Evolutionary conservation across 1,140 invertebrate genomes (phyloP).

Genomic region (Nymphalis io): DNA sequence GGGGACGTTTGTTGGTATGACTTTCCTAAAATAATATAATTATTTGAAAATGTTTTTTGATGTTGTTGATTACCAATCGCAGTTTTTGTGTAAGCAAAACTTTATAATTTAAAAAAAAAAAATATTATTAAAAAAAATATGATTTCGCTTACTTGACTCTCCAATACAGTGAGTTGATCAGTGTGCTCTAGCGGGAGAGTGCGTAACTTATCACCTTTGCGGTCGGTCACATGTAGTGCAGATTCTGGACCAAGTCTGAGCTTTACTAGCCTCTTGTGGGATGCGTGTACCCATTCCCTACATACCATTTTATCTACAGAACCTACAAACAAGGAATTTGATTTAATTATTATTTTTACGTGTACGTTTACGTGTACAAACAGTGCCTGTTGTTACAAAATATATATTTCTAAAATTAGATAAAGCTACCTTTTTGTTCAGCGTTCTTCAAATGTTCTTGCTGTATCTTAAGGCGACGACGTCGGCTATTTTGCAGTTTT

Average conservation of each 20-base stretch:
- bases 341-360: not conserved
- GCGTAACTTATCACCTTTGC: slow-evolving; percentile 93
- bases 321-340: slow-evolving; percentile 53
- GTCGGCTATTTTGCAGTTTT: slow-evolving; percentile 93
- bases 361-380: too few species aligned
- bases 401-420: not conserved
- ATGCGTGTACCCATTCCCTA: slow-evolving; percentile 97
- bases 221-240: slow-evolving; percentile 90
- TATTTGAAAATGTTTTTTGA: too few species aligned
- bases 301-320: slow-evolving; percentile 96
- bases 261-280: slow-evolving; percentile 94
- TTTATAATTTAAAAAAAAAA: too few species aligned
- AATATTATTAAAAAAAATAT: not conserved
- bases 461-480: slow-evolving; percentile 89
- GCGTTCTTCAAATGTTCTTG: slow-evolving; percentile 89
- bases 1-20: slow-evolving; percentile 89
- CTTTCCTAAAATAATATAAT: slow-evolving; percentile 79
- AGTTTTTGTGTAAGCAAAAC: too few species aligned
- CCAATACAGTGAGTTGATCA: slow-evolving; percentile 90
- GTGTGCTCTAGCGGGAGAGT: slow-evolving; percentile 89
- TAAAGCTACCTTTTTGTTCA: slow-evolving; percentile 70
- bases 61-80: too few species aligned
- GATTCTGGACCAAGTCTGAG: slow-evolving; percentile 93
- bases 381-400: too few species aligned
- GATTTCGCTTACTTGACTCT: slow-evolving; percentile 82